Percentiles rank a stretch among this genome's conserved stretches.
Evolutionary conservation across 1,140 invertebrate species (phyloP).

Genomic region (Dolichoris vasculosae): DNA sequence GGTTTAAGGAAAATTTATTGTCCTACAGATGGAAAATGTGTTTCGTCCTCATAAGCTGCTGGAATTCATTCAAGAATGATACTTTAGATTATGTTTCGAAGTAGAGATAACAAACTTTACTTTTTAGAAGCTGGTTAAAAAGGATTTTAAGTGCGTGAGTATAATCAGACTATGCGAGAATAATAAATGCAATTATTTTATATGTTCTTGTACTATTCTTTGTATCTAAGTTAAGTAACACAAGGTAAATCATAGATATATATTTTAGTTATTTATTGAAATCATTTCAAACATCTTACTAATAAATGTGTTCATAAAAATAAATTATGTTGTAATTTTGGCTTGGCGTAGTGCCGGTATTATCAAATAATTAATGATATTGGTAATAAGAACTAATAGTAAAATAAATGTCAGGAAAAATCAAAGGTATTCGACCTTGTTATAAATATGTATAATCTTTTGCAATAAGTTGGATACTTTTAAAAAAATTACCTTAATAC

Average conservation of each 20-base stretch:
- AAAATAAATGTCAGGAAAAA: neutral
- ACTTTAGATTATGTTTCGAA: constrained; percentile 2
- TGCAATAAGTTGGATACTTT: no score
- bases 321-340: neutral
- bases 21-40: constrained; percentile 28
- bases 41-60: neutral
- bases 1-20: constrained; percentile 38
- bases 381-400: neutral
- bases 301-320: neutral
- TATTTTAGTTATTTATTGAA: no score
- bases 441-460: neutral
- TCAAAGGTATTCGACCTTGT: constrained; percentile 10
- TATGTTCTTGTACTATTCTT: neutral
- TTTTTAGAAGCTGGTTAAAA: neutral
- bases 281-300: no score
- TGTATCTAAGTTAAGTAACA: neutral
- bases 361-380: neutral
- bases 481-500: no score
- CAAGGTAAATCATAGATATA: no score
- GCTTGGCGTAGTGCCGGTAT: neutral
- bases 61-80: neutral
- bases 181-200: neutral
- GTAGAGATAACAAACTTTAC: neutral
- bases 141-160: neutral
- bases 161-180: neutral